Conservation (phyloP, 2,113 vertebrate genomes). For the Oceanites oceanicus region DNA sequence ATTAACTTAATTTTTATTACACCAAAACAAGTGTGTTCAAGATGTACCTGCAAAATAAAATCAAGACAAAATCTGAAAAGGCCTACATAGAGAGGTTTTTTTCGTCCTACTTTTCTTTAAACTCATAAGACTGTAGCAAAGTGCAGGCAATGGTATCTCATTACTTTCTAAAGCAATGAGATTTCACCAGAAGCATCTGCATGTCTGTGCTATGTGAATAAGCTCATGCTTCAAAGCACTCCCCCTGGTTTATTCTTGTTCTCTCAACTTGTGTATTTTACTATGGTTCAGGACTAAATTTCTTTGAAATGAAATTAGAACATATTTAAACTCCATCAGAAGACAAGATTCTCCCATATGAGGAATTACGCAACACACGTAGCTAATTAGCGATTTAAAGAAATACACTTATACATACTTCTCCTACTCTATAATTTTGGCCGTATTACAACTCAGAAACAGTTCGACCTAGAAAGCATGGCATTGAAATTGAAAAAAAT, state of each 20-base stretch:
- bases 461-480: background rate
- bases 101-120: background rate
- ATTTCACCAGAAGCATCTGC: background rate
- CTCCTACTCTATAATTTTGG: background rate
- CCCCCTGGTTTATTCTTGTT: background rate
- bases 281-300: background rate
- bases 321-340: background rate
- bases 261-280: background rate
- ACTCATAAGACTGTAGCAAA: background rate
- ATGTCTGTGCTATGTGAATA: background rate
- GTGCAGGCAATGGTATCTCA: background rate
- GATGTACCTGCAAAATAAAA: background rate
- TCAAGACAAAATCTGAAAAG: background rate
- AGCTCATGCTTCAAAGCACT: background rate
- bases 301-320: background rate
- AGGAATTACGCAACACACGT: accelerated
- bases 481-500: background rate
- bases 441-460: background rate
- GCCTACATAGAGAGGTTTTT: background rate
- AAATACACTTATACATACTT: background rate
- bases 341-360: background rate
- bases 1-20: background rate
- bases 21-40: background rate
- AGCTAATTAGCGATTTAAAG: background rate
- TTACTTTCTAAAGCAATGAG: background rate